These are phyloP conservation scores for Eupristina koningsbergeri DNA, from an alignment of 1,140 invertebrate genomes.

Conservation along the genomic window DNA sequence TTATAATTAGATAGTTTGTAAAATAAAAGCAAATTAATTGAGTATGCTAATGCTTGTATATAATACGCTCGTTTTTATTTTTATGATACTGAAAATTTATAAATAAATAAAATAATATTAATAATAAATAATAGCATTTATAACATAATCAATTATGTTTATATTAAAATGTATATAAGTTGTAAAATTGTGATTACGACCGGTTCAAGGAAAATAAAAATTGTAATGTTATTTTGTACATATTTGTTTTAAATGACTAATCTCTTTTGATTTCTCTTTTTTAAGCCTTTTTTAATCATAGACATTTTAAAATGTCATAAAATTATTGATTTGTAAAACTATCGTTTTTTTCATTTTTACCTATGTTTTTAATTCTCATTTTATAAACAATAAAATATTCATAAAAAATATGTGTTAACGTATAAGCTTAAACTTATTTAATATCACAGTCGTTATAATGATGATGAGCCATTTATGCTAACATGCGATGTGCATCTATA, in stretches of 20 bases:
- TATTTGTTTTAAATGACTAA: neutral
- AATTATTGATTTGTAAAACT: neutral
- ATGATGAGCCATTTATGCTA: slow-evolving; percentile 71
- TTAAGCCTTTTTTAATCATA: neutral
- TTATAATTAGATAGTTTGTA: slow-evolving; percentile 39
- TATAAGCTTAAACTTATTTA: slow-evolving; percentile 15
- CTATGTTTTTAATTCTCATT: neutral
- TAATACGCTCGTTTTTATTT: slow-evolving; percentile 27
- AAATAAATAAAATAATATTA: slow-evolving; percentile 34
- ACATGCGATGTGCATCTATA: slow-evolving; percentile 62
- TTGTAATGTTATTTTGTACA: slow-evolving; percentile 16
- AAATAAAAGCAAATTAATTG: slow-evolving; percentile 22
- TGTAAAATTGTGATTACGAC: slow-evolving; percentile 31
- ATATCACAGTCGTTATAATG: slow-evolving; percentile 57
- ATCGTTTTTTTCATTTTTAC: neutral
- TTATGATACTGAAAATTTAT: slow-evolving; percentile 25
- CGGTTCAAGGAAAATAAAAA: slow-evolving; percentile 39
- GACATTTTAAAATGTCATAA: neutral
- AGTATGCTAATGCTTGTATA: slow-evolving; percentile 29
- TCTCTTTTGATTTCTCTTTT: slow-evolving; percentile 1
- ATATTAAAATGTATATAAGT: slow-evolving; percentile 46
- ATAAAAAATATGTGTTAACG: slow-evolving; percentile 10
- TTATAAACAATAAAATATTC: neutral
- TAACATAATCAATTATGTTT: slow-evolving; percentile 27
- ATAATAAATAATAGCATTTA: slow-evolving; percentile 26